Percentiles rank a stretch among this genome's conserved stretches.
These are phyloP conservation scores for Ooceraea biroi DNA, from an alignment of 1,140 invertebrate genomes.

Conservation along the genomic window DNA sequence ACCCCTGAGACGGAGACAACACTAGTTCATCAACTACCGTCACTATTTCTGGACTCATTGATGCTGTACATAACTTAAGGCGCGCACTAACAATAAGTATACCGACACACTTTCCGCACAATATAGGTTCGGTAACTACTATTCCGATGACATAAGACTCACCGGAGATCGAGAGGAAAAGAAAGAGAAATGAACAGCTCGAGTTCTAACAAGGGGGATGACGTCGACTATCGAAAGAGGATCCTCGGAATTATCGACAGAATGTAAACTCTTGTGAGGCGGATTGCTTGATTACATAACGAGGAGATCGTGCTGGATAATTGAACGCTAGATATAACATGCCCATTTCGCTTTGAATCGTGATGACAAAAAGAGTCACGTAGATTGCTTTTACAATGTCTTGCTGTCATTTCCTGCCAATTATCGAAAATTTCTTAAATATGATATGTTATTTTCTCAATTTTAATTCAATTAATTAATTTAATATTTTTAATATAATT, in stretches of 20 bases:
- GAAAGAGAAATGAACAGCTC: neutral
- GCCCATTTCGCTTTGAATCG: slow-evolving; percentile 45
- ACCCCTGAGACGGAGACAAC: neutral
- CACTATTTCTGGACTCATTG: neutral
- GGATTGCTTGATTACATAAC: slow-evolving; percentile 60
- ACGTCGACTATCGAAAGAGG: slow-evolving; percentile 36
- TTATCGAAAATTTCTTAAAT: neutral
- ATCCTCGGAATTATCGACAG: slow-evolving; percentile 50
- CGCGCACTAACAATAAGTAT: slow-evolving; percentile 25
- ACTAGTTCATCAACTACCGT: neutral
- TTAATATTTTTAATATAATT: slow-evolving; percentile 10
- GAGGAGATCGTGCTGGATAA: slow-evolving; percentile 31
- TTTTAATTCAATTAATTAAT: neutral
- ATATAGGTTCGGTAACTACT: slow-evolving; percentile 4
- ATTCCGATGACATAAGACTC: slow-evolving; percentile 30
- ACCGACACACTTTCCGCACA: slow-evolving; percentile 10
- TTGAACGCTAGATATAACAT: slow-evolving; percentile 52
- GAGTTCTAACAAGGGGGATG: slow-evolving; percentile 18
- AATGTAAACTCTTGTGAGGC: slow-evolving; percentile 51
- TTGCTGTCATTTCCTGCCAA: slow-evolving; percentile 7
- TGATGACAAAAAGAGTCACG: slow-evolving; percentile 41
- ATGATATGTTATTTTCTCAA: neutral
- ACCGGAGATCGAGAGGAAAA: neutral
- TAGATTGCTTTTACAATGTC: slow-evolving; percentile 24
- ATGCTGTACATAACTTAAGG: slow-evolving; percentile 21